Evolutionary conservation across 2,113 vertebrate species (phyloP).

Genomic region (Lepisosteus osseus): DNA sequence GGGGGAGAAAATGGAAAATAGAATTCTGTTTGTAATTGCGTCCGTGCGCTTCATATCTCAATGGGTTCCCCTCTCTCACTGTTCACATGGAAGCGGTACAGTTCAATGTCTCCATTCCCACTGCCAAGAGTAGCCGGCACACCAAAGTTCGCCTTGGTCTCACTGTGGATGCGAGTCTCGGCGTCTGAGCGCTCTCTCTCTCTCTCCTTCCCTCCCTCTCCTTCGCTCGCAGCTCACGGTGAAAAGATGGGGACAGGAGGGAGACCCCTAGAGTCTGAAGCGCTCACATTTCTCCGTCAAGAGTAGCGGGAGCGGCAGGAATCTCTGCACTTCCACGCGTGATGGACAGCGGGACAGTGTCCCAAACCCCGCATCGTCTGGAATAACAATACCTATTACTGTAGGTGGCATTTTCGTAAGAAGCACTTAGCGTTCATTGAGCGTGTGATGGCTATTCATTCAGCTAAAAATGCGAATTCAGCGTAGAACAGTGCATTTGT

Average conservation of each 20-base stretch:
- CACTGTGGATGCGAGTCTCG: conserved; percentile 17
- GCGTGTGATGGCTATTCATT: no score
- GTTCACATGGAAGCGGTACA: conserved; percentile 46
- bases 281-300: conserved; percentile 38
- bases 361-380: no score
- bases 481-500: no score
- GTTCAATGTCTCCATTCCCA: conserved; percentile 43
- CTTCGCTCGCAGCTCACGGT: conserved; percentile 50
- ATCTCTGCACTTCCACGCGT: background rate
- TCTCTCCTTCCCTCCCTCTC: conserved; percentile 45
- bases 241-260: conserved; percentile 46
- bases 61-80: conserved; percentile 43
- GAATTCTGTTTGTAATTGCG: conserved; percentile 46
- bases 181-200: conserved; percentile 36
- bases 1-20: conserved; percentile 30
- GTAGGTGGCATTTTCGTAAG: no score
- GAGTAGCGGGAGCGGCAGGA: conserved; percentile 25
- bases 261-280: conserved; percentile 76
- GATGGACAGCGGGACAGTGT: no score
- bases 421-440: no score
- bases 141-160: conserved; percentile 22
- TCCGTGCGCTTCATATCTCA: conserved; percentile 59
- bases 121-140: conserved; percentile 9
- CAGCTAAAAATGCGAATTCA: no score
- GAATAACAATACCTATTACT: no score